Conservation (phyloP, 2,797 vertebrate species). For the Schizopygopsis pylzovi region DNA sequence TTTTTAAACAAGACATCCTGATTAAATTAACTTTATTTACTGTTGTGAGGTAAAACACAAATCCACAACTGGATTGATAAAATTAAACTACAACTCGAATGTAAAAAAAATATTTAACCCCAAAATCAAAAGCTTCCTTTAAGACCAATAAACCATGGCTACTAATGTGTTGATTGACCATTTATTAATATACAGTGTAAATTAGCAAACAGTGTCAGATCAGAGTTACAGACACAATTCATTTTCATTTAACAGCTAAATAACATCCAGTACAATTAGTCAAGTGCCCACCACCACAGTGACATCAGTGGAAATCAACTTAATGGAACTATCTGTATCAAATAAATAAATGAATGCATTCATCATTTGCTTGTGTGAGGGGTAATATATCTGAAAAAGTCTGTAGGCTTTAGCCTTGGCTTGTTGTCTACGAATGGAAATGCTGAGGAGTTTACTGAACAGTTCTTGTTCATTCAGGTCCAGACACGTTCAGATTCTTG, state of each 20-base stretch:
- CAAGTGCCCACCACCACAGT: background rate
- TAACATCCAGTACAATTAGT: background rate
- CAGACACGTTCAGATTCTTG: background rate
- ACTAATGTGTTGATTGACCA: background rate
- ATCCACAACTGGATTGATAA: background rate
- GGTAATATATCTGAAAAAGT: background rate
- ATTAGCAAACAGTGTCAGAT: background rate
- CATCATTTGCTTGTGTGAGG: background rate
- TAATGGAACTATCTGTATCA: background rate
- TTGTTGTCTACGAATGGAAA: slow-evolving; percentile 11
- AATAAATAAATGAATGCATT: slow-evolving; percentile 34
- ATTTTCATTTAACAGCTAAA: background rate
- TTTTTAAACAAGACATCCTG: background rate
- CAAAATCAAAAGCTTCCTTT: background rate
- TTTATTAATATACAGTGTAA: slow-evolving; percentile 1
- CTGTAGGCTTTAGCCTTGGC: background rate
- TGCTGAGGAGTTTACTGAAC: background rate
- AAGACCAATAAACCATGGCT: background rate
- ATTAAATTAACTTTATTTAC: background rate
- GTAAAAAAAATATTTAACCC: background rate
- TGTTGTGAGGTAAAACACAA: background rate
- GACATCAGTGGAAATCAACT: background rate
- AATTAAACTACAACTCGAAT: background rate
- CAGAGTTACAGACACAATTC: background rate
- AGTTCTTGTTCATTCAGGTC: slow-evolving; percentile 15